Percentiles rank a stretch among this genome's conserved stretches.
phyloP scores from a whole-genome alignment of 2,888 invertebrate species.

The Chrysotoxum bicinctum region DNA sequence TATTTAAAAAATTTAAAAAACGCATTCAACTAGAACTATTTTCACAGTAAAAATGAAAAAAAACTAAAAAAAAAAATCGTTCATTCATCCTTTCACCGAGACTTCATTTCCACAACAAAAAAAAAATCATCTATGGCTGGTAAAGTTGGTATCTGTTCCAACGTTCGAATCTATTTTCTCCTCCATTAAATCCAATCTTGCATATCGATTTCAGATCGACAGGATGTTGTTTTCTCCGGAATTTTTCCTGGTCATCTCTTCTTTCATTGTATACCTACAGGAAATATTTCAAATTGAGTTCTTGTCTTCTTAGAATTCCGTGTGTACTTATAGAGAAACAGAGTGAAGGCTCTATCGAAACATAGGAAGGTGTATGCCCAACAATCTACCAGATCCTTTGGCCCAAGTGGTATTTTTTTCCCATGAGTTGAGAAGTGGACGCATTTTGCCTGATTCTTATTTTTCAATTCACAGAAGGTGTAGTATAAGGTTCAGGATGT shows the following conservation, averaged over 20 bases:
- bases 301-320: slow-evolving; percentile 19
- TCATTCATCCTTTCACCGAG: not conserved
- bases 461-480: slow-evolving; percentile 19
- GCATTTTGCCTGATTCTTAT: slow-evolving; percentile 21
- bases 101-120: not conserved
- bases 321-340: not conserved
- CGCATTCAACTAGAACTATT: not conserved
- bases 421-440: slow-evolving; percentile 15
- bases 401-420: not conserved
- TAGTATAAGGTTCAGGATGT: slow-evolving; percentile 5
- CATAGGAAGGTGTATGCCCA: not conserved
- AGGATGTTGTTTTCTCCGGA: slow-evolving; percentile 2
- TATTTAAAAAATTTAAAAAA: not conserved
- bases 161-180: slow-evolving; percentile 40
- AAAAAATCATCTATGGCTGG: not conserved
- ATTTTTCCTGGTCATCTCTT: slow-evolving; percentile 23
- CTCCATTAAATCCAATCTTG: slow-evolving; percentile 47
- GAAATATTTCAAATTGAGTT: slow-evolving; percentile 43
- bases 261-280: not conserved
- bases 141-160: not conserved
- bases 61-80: not conserved
- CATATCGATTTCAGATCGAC: slow-evolving; percentile 34
- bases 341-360: not conserved
- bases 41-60: too few relatives aligned
- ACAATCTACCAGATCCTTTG: not conserved